phyloP scores from a whole-genome alignment of 2,113 vertebrate species.

The Stegostoma tigrinum region DNA sequence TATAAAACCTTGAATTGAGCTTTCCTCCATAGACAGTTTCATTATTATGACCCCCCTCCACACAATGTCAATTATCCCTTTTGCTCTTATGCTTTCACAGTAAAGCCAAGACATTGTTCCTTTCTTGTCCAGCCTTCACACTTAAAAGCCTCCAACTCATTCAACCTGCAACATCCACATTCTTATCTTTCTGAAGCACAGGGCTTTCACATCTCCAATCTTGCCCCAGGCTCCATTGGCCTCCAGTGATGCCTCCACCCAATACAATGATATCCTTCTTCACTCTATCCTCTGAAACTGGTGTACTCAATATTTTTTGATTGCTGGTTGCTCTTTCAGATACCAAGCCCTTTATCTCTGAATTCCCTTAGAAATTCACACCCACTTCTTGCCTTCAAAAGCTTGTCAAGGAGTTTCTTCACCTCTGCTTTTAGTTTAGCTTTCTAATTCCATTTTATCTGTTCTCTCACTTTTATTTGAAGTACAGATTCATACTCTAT shows the following conservation, averaged over 20 bases:
- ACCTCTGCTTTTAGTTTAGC: neutral
- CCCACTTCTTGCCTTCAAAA: neutral
- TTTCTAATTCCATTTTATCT: neutral
- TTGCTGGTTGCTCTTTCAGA: neutral
- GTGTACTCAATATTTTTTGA: neutral
- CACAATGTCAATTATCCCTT: slow-evolving; percentile 3
- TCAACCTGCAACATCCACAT: neutral
- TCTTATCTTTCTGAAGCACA: neutral
- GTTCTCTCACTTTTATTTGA: neutral
- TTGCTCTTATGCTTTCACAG: neutral
- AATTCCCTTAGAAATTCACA: neutral
- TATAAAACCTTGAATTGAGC: neutral
- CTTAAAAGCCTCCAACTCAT: neutral
- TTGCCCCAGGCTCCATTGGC: neutral
- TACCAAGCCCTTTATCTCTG: neutral
- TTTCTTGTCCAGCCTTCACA: neutral
- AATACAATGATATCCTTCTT: neutral
- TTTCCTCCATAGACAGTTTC: neutral
- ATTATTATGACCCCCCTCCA: neutral
- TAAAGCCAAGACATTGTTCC: neutral
- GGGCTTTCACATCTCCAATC: neutral
- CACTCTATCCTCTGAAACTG: neutral
- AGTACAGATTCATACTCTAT: neutral
- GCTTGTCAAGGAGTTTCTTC: neutral
- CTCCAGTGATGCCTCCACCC: neutral